phyloP scores from a whole-genome alignment of 2,797 vertebrate species.

The Enteromius treurensis region DNA sequence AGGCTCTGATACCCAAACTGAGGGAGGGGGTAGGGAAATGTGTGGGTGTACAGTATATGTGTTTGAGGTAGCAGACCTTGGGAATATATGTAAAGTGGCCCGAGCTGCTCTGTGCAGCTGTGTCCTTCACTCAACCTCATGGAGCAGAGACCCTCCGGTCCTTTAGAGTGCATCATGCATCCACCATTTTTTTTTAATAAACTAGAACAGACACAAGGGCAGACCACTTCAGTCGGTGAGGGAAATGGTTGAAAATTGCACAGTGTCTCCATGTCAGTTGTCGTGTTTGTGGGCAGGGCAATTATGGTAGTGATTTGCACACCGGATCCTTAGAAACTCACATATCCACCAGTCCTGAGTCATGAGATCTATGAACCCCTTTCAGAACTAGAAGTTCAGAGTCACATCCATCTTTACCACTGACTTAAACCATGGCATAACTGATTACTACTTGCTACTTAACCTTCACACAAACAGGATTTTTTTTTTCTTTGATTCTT shows the following conservation, averaged over 20 bases:
- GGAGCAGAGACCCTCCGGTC: conserved; percentile 23
- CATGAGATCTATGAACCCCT: background rate
- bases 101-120: conserved; percentile 39
- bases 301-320: background rate
- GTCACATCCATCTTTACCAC: background rate
- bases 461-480: background rate
- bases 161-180: conserved; percentile 41
- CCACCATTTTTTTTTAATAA: background rate
- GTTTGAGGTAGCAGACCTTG: conserved; percentile 5
- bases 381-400: background rate
- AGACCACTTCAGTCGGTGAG: background rate
- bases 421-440: background rate
- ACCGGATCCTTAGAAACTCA: background rate
- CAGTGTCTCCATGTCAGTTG: background rate
- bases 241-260: conserved; percentile 8
- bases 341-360: background rate
- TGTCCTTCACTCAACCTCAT: conserved; percentile 38
- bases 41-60: conserved; percentile 9
- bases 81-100: background rate
- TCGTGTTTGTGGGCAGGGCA: background rate
- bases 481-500: background rate
- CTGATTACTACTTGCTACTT: background rate
- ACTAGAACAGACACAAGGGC: conserved; percentile 31
- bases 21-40: background rate
- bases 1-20: background rate